Evolutionary conservation across 1,140 invertebrate genomes (phyloP).

Genomic region (Periplaneta americana): DNA sequence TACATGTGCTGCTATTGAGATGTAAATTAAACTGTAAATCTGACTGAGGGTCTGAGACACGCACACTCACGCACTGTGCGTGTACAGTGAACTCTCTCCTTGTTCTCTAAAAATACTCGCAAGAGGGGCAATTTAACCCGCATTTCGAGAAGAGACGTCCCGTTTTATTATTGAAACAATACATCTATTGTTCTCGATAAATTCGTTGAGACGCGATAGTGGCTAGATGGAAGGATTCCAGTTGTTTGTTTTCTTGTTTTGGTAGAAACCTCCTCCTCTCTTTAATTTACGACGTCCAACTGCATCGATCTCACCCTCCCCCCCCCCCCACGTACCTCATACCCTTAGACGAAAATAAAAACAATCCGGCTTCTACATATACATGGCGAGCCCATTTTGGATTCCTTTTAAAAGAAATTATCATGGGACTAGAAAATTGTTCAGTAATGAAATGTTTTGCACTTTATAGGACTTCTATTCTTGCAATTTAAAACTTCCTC

Average conservation of each 20-base stretch:
- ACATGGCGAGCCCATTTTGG: not conserved
- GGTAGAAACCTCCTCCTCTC: not conserved
- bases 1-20: not conserved
- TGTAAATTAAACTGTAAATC: not conserved
- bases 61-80: too few relatives aligned
- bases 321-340: too few relatives aligned
- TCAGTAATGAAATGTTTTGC: too few relatives aligned
- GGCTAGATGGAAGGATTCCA: not conserved
- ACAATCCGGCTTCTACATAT: not conserved
- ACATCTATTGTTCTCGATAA: not conserved
- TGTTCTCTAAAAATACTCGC: not conserved
- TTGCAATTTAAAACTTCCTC: too few relatives aligned
- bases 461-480: too few relatives aligned
- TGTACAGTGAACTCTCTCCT: not conserved
- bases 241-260: not conserved
- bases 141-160: not conserved
- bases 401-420: not conserved
- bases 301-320: not conserved
- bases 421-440: not conserved
- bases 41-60: too few relatives aligned
- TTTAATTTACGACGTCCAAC: not conserved
- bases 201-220: not conserved
- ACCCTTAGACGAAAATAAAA: not conserved
- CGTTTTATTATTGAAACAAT: not conserved
- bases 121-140: not conserved